A percentile compares a stretch with the other conserved stretches of the same genome.
phyloP scores from a whole-genome alignment of 1,140 invertebrate species.

The Phenacoccus solenopsis region DNA sequence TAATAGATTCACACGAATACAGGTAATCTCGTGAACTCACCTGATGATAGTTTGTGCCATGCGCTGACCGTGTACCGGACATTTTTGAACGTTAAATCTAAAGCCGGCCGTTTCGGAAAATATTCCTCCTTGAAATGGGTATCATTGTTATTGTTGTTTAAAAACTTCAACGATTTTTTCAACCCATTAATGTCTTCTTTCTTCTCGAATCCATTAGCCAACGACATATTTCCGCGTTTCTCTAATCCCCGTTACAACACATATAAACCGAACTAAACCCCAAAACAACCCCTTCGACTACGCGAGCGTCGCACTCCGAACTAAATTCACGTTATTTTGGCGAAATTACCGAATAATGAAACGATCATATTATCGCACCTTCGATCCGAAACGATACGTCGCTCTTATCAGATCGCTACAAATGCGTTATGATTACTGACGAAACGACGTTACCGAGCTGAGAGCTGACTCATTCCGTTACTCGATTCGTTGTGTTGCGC shows the following conservation, averaged over 20 bases:
- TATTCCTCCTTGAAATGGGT: constrained; percentile 15
- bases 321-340: too few relatives aligned
- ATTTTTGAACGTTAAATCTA: constrained; percentile 19
- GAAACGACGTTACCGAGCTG: neutral
- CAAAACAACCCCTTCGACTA: too few relatives aligned
- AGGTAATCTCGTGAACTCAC: constrained; percentile 13
- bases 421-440: neutral
- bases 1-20: too few relatives aligned
- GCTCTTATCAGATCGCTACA: neutral
- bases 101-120: constrained; percentile 16
- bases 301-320: too few relatives aligned
- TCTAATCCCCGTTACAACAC: too few relatives aligned
- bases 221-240: constrained; percentile 7
- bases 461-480: neutral
- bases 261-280: too few relatives aligned
- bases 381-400: neutral
- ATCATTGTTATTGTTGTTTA: constrained; percentile 17
- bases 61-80: constrained; percentile 9
- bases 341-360: too few relatives aligned
- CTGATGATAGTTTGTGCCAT: constrained; percentile 12
- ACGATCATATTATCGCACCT: neutral
- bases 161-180: neutral
- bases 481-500: too few relatives aligned
- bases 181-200: constrained; percentile 4
- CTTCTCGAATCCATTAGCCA: neutral